Percentiles rank a stretch among this genome's conserved stretches.
phyloP scores from a whole-genome alignment of 2,113 vertebrate genomes.

The Spheniscus mendiculus region DNA sequence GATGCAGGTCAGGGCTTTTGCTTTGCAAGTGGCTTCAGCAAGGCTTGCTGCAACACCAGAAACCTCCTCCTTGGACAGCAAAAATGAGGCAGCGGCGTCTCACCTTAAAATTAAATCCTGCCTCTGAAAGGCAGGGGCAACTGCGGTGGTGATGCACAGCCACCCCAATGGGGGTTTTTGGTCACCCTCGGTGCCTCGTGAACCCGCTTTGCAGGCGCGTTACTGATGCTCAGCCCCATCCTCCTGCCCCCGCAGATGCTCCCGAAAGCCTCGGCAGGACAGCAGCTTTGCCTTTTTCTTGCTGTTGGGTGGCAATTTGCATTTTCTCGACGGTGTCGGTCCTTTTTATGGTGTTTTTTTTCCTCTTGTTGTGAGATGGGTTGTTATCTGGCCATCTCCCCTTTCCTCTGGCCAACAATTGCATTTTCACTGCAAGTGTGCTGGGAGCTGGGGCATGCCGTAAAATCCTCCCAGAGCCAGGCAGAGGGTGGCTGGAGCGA shows the following conservation, averaged over 20 bases:
- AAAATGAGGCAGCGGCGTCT: background rate
- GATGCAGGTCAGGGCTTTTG: background rate
- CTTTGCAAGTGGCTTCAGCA: background rate
- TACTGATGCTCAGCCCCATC: background rate
- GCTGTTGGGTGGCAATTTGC: background rate
- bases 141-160: fast-evolving
- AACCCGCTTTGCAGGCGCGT: fast-evolving
- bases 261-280: background rate
- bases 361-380: background rate
- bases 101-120: background rate
- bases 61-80: background rate
- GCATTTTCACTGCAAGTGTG: background rate
- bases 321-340: fast-evolving
- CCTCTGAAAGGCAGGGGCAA: background rate
- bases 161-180: fast-evolving
- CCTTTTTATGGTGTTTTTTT: background rate
- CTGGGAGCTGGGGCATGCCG: background rate
- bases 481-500: background rate
- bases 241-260: background rate
- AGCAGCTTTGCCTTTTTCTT: background rate
- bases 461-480: background rate
- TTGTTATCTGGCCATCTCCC: background rate
- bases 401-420: background rate
- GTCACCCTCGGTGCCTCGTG: background rate
- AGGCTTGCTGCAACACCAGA: background rate